Evolutionary conservation across 2,113 vertebrate genomes (phyloP), one percentile per base, ranked within the genome.

Genomic region (Chelonoidis abingdonii): DNA sequence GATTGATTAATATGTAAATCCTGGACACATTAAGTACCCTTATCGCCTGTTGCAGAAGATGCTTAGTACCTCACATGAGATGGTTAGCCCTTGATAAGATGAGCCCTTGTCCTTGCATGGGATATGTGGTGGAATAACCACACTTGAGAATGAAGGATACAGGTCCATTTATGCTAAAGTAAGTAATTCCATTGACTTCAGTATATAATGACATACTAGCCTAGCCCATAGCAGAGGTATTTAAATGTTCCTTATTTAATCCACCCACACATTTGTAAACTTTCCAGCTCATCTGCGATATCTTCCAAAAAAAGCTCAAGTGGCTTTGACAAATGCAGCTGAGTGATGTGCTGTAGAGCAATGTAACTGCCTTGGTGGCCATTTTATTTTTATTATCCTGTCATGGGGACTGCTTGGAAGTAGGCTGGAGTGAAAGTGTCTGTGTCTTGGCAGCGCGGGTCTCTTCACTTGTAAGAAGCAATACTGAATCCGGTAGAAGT

Each of bases 211-310:
- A 29, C 57, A 29, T 21, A 72, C n/a, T 38, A 21, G 65, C n/a
- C 65, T 72, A 72, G 5, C 19, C n/a, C 65, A 21, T 19, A 38
- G 62, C 19, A 72, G 35, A 72, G 35, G 35, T 94, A 85, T 90
- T 93, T 69, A 69, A 80, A 83, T 25, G 54, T 35, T 76, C 62
- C 93, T 72, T 86, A 94, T 93, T 92, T 94, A 95, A 92, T 90
- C 90, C 86, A 69, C 47, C 88, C 62, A 89, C 49, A 10, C 41
- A 14, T 89, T 75, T 91, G 76, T 90, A 78, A 78, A 87, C 94
- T 91, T 78, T 72, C 17, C 31, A 1, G 4, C 93, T 96, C 38
- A 31, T 85, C 91, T 92, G 54, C 86, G 90, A 92, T 80, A 90
- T 0, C 22, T 54, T 84, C 72, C 56, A 41, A 9, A 35, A 91